Evolutionary conservation across 1,140 invertebrate species (phyloP).

Genomic region (Drosophila nikananu): DNA sequence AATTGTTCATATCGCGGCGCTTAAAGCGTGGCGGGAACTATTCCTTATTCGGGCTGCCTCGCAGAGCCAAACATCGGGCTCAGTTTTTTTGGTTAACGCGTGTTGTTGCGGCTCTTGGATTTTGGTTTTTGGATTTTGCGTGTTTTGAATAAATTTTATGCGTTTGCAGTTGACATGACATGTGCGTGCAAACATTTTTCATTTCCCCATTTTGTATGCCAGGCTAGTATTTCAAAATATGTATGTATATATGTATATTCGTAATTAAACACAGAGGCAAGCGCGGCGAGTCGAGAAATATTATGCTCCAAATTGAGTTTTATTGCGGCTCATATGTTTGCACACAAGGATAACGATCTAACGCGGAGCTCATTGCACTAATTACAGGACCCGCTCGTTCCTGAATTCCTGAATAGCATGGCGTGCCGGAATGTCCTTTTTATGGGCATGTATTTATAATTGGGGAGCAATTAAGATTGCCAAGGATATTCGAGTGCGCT

Average conservation of each 20-base stretch:
- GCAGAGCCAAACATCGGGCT: constrained; percentile 21
- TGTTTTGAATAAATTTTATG: constrained; percentile 83
- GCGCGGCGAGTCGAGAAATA: constrained; percentile 32
- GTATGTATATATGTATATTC: constrained; percentile 46
- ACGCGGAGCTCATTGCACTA: constrained; percentile 67
- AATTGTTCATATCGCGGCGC: constrained; percentile 28
- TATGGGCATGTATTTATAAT: constrained; percentile 32
- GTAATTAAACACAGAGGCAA: constrained; percentile 67
- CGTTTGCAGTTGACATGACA: constrained; percentile 83
- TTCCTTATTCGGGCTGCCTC: constrained; percentile 29
- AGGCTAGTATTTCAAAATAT: constrained; percentile 78
- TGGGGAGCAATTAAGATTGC: constrained; percentile 44
- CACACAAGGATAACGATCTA: constrained; percentile 62
- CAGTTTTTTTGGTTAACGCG: constrained; percentile 61
- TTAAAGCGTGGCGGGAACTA: constrained; percentile 41
- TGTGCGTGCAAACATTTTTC: constrained; percentile 83
- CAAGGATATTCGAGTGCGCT: constrained; percentile 5
- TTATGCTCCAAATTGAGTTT: constrained; percentile 77
- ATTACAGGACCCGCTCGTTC: constrained; percentile 62
- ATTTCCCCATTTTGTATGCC: constrained; percentile 78
- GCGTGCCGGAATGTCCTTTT: constrained; percentile 60
- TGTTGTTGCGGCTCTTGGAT: constrained; percentile 63
- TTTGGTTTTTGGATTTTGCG: constrained; percentile 74
- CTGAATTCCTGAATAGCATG: constrained; percentile 36
- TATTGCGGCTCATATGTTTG: constrained; percentile 66